A percentile compares a stretch with the other conserved stretches of the same genome.
These are phyloP conservation scores for Drosophila subpulchrella DNA, from an alignment of 1,140 invertebrate genomes.

Conservation along the genomic window DNA sequence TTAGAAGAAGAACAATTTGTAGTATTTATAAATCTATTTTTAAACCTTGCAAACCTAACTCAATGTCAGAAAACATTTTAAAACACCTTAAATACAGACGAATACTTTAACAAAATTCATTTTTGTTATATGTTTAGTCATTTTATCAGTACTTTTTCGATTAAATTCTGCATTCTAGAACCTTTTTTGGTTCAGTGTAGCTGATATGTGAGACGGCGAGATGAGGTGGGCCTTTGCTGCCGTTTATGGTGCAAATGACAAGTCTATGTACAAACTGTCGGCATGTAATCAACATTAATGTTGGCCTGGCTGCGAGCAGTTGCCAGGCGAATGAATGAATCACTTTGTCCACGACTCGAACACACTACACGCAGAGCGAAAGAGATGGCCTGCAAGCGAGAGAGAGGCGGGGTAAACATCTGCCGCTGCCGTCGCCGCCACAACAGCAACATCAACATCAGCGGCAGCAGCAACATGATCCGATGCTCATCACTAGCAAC, in stretches of 20 bases:
- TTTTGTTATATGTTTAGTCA: too few species aligned
- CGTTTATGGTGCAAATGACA: constrained; percentile 62
- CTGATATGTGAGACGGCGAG: neutral
- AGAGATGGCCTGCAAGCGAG: neutral
- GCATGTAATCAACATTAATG: constrained; percentile 77
- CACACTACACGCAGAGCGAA: constrained; percentile 12
- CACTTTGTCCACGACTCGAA: constrained; percentile 57
- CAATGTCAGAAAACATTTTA: too few species aligned
- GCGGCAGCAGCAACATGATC: constrained; percentile 61
- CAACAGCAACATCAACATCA: constrained; percentile 43
- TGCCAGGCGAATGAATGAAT: constrained; percentile 62
- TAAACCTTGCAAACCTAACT: too few species aligned
- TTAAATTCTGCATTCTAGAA: neutral
- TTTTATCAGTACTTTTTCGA: neutral
- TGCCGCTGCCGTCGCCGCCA: constrained; percentile 41
- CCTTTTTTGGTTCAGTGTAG: neutral
- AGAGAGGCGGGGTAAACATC: constrained; percentile 50
- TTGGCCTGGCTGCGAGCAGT: constrained; percentile 59
- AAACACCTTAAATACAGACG: too few species aligned
- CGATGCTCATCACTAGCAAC: constrained; percentile 71
- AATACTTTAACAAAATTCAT: too few species aligned
- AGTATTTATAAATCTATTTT: too few species aligned
- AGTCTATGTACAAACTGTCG: constrained; percentile 70
- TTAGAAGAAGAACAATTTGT: too few species aligned
- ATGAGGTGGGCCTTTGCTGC: constrained; percentile 1